A percentile compares a stretch with the other conserved stretches of the same genome.
Evolutionary conservation across 2,888 invertebrate genomes (phyloP).

Genomic region (Ectemnius cavifrons): DNA sequence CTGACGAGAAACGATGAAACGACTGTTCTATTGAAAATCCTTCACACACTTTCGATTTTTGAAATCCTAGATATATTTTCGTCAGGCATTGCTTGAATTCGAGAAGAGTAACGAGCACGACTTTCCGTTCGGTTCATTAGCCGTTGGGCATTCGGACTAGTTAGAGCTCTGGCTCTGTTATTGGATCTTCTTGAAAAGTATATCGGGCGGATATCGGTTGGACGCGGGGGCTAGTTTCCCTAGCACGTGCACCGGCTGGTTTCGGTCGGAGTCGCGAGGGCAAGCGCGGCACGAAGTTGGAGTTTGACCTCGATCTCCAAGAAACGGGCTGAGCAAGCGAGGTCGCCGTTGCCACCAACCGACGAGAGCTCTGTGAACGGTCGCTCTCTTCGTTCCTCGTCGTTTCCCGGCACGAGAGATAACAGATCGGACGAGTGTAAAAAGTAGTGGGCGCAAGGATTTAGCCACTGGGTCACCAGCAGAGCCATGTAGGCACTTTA

Average conservation of each 20-base stretch:
- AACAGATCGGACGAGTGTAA: constrained; percentile 2
- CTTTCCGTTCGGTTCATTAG: neutral
- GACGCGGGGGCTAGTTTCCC: constrained; percentile 16
- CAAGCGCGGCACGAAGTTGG: neutral
- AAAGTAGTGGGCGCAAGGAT: constrained; percentile 37
- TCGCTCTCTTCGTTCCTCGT: constrained; percentile 15
- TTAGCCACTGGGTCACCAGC: constrained; percentile 49
- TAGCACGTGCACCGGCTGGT: constrained; percentile 19
- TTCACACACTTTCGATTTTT: no score
- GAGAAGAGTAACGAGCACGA: neutral
- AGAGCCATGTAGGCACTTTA: constrained; percentile 55
- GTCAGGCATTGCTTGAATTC: no score
- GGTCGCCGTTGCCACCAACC: no score
- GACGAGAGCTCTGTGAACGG: no score
- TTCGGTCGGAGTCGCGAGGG: no score
- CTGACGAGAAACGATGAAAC: constrained; percentile 32
- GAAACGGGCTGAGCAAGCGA: constrained; percentile 7
- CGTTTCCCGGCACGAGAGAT: neutral
- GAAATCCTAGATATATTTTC: no score
- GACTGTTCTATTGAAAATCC: no score
- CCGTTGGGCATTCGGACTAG: neutral
- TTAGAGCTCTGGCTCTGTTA: neutral
- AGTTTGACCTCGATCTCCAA: constrained; percentile 7
- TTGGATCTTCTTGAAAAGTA: no score
- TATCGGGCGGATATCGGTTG: neutral